A percentile compares a stretch with the other conserved stretches of the same genome.
These are phyloP conservation scores for Psix sp. DNA, from an alignment of 1,140 invertebrate genomes.

Conservation along the genomic window DNA sequence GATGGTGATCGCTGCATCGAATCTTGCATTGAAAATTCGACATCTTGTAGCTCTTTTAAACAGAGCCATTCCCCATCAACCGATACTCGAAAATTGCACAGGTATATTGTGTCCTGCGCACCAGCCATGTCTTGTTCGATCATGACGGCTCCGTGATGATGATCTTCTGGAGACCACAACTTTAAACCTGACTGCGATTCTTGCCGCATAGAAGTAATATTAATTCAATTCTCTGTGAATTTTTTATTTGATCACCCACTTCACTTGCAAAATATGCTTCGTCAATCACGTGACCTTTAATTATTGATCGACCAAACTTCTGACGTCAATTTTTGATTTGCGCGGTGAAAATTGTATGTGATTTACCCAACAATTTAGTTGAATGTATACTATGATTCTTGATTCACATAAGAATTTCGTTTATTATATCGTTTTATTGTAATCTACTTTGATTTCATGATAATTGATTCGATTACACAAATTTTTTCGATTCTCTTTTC, in stretches of 20 bases:
- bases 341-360: too few species aligned
- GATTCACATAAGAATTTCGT: too few species aligned
- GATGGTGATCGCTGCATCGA: slow-evolving; percentile 80
- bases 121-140: slow-evolving; percentile 85
- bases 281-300: slow-evolving; percentile 29
- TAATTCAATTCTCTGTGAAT: slow-evolving; percentile 1
- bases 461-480: too few species aligned
- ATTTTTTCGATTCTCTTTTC: too few species aligned
- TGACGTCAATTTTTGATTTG: slow-evolving; percentile 20
- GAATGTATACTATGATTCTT: too few species aligned
- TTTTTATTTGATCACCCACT: slow-evolving; percentile 1
- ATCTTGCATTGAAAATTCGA: slow-evolving; percentile 86
- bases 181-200: slow-evolving; percentile 69
- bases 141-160: slow-evolving; percentile 72
- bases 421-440: too few species aligned
- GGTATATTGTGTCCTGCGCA: slow-evolving; percentile 96
- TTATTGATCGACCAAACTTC: slow-evolving; percentile 24
- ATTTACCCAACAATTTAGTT: too few species aligned
- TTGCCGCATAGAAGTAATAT: slow-evolving; percentile 69
- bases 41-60: slow-evolving; percentile 93
- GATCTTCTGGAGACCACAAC: slow-evolving; percentile 68
- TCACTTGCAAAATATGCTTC: slow-evolving; percentile 13
- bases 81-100: slow-evolving; percentile 97
- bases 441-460: too few species aligned
- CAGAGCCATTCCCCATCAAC: slow-evolving; percentile 99